Evolutionary conservation across 2,888 invertebrate species (phyloP).

Genomic region (Dryocosmus kuriphilus): DNA sequence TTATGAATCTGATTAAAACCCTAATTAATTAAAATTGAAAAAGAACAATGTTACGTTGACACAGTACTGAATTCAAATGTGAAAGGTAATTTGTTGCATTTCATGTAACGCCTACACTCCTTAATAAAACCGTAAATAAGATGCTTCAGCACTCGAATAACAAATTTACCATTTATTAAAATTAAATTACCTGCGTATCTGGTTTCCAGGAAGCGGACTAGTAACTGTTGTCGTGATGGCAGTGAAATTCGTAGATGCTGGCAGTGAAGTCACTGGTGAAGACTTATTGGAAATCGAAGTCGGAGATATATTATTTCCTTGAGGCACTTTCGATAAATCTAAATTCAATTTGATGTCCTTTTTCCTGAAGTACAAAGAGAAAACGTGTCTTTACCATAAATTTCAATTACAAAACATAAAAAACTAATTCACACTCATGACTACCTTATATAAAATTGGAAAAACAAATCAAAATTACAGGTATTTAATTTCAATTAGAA

Average conservation of each 20-base stretch:
- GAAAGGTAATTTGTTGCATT: too few species aligned
- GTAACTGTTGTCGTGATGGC: slow-evolving; percentile 77
- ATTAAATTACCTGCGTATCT: slow-evolving; percentile 73
- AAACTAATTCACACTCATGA: neutral
- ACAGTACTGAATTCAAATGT: too few species aligned
- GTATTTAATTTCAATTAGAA: neutral
- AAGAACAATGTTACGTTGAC: too few species aligned
- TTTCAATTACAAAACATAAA: neutral
- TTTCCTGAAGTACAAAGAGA: slow-evolving; percentile 64
- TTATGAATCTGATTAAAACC: too few species aligned
- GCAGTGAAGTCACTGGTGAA: slow-evolving; percentile 64
- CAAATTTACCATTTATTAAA: neutral
- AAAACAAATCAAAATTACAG: neutral
- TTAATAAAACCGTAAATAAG: neutral
- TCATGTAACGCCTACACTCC: too few species aligned
- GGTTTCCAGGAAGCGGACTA: slow-evolving; percentile 77
- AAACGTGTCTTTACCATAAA: slow-evolving; percentile 4
- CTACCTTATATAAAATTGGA: neutral
- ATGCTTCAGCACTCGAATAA: too few species aligned
- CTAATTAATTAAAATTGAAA: too few species aligned
- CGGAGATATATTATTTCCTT: slow-evolving; percentile 73
- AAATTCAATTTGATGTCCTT: slow-evolving; percentile 75
- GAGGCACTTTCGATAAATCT: slow-evolving; percentile 74
- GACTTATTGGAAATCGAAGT: slow-evolving; percentile 70
- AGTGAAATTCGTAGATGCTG: slow-evolving; percentile 79